A percentile compares a stretch with the other conserved stretches of the same genome.
phyloP scores from a whole-genome alignment of 1,140 invertebrate species.

The Tetramorium parvispinum region DNA sequence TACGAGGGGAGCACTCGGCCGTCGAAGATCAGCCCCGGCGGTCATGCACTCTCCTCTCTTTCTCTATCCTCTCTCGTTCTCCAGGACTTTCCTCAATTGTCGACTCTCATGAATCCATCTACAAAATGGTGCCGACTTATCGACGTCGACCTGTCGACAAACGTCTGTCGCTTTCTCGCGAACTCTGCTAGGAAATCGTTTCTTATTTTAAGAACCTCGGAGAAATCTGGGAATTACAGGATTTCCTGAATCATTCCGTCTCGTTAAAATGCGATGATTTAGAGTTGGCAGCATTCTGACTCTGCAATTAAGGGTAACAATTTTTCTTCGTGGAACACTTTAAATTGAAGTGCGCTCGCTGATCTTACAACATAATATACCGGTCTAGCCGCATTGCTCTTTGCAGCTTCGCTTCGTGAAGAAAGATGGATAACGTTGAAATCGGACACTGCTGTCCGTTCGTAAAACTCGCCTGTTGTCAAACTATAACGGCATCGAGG shows the following conservation, averaged over 20 bases:
- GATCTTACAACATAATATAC: neutral
- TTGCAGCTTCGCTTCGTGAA: slow-evolving; percentile 12
- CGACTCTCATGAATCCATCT: slow-evolving; percentile 49
- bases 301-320: slow-evolving; percentile 1
- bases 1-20: slow-evolving; percentile 56
- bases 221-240: neutral
- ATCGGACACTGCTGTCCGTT: slow-evolving; percentile 3
- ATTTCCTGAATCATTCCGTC: neutral
- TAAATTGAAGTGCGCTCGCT: neutral
- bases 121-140: slow-evolving; percentile 64
- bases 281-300: neutral
- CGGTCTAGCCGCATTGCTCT: neutral
- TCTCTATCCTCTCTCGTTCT: neutral
- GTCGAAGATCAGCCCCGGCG: slow-evolving; percentile 60
- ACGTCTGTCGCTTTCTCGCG: slow-evolving; percentile 32
- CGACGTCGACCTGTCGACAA: slow-evolving; percentile 52
- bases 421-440: slow-evolving; percentile 4
- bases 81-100: neutral
- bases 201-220: slow-evolving; percentile 35
- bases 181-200: slow-evolving; percentile 4
- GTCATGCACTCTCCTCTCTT: slow-evolving; percentile 35
- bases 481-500: slow-evolving; percentile 22
- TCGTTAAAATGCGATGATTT: neutral
- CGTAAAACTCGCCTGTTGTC: slow-evolving; percentile 9
- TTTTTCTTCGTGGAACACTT: slow-evolving; percentile 9